Evolutionary conservation across 2,888 invertebrate species (phyloP).

Genomic region (Cephalotes varians): DNA sequence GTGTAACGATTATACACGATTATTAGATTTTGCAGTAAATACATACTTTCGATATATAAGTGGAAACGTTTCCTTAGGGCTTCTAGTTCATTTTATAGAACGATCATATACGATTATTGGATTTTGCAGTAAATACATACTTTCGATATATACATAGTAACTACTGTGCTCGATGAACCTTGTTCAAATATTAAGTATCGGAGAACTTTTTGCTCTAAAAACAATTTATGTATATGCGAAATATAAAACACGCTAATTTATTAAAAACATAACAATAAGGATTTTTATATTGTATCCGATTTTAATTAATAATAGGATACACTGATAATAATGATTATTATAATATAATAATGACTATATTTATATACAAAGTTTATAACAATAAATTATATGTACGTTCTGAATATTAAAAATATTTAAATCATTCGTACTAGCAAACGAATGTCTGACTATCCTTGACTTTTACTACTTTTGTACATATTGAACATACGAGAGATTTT

Average conservation of each 20-base stretch:
- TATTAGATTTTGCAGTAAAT: constrained; percentile 1
- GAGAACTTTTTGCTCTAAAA: background rate
- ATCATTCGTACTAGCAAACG: background rate
- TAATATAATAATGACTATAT: background rate
- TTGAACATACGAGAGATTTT: background rate
- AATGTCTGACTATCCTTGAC: constrained; percentile 9
- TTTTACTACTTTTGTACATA: constrained; percentile 10
- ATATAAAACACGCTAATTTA: background rate
- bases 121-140: background rate
- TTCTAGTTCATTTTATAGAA: constrained; percentile 22
- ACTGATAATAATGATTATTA: background rate
- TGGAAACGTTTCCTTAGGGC: constrained; percentile 9
- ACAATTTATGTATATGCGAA: background rate
- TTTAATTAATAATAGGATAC: background rate
- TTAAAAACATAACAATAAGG: background rate
- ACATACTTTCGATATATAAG: constrained; percentile 7
- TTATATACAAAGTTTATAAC: background rate
- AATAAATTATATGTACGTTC: background rate
- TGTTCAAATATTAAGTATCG: constrained; percentile 11
- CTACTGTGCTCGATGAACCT: background rate
- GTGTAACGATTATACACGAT: constrained; percentile 20
- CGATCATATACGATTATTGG: constrained; percentile 16
- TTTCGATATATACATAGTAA: background rate
- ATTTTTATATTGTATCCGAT: background rate
- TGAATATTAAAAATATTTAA: background rate